Base-by-base conservation (phyloP, 1,140 invertebrate species). In the Thaumatotibia leucotreta region DNA sequence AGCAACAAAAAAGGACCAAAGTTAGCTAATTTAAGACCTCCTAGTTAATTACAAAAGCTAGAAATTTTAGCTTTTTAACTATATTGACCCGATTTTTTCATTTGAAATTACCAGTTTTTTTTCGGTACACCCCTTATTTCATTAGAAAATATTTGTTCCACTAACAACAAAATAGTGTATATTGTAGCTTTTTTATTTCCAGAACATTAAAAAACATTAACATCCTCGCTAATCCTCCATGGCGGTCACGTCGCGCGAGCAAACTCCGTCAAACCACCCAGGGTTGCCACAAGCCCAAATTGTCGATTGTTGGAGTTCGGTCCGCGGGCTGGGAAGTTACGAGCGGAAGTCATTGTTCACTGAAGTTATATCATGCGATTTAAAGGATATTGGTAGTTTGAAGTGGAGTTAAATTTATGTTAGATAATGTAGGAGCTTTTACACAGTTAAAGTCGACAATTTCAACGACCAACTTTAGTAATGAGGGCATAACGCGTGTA, bases 161-260 rank as follows among this genome's bases (percentile, higher is more conserved):
- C n/a, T n/a, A n/a, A n/a, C n/a, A n/a, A n/a, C n/a, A n/a, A n/a
- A n/a, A n/a, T n/a, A n/a, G n/a, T n/a, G n/a, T n/a, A n/a, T n/a
- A n/a, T n/a, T n/a, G n/a, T n/a, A n/a, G n/a, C n/a, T n/a, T n/a
- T n/a, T n/a, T n/a, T n/a, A n/a, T n/a, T n/a, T n/a, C n/a, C n/a
- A n/a, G n/a, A 24, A 24, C 50, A 54, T 54, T 54, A 24, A 54
- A 54, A n/a, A 54, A 54, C 50, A 54, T 54, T 58, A 58, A 58
- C 52, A 58, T n/a, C 27, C 3, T 29, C 63, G 62, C 73, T 77
- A 72, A 73, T 76, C 68, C 17, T 20, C 61, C 11, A 86, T 73
- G 77, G 62, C 70, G 76, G 76, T 77, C 84, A 89, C 86, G 84
- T 84, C 74, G 49, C 22, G 70, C 73, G 78, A 80, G 78, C 77